Evolutionary conservation across 2,888 invertebrate genomes (phyloP).

Genomic region (Drosophila macrospina): DNA sequence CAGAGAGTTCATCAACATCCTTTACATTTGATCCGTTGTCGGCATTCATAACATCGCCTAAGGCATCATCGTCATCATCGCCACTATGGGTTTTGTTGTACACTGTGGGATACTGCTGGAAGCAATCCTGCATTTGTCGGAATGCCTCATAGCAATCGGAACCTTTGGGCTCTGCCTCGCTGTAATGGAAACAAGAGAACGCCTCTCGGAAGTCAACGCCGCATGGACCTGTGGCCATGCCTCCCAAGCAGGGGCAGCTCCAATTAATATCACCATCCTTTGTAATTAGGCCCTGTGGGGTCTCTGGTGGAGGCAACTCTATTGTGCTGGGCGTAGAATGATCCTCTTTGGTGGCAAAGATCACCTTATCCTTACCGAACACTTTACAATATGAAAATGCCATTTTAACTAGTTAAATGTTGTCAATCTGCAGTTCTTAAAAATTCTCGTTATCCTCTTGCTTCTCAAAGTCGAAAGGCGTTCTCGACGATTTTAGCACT

Average conservation of each 20-base stretch:
- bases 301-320: constrained; percentile 89
- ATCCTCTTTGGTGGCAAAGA: constrained; percentile 93
- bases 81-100: constrained; percentile 91
- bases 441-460: constrained; percentile 21
- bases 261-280: constrained; percentile 97
- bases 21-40: constrained; percentile 58
- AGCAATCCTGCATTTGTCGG: constrained; percentile 95
- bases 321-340: constrained; percentile 90
- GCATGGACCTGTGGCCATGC: constrained; percentile 99
- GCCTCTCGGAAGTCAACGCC: constrained; percentile 96
- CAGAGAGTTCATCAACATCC: constrained; percentile 54
- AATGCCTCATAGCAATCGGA: constrained; percentile 96
- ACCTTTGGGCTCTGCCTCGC: constrained; percentile 95
- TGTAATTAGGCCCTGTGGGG: constrained; percentile 92
- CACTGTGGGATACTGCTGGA: constrained; percentile 93
- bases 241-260: constrained; percentile 98
- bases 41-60: constrained; percentile 70
- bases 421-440: constrained; percentile 7
- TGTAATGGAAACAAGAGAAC: constrained; percentile 97
- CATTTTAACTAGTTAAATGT: constrained; percentile 48
- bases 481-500: constrained; percentile 86
- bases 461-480: constrained; percentile 58
- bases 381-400: constrained; percentile 84
- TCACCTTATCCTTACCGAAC: constrained; percentile 92
- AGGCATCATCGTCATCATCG: constrained; percentile 86